Base-by-base conservation (phyloP, 2,113 vertebrate genomes). In the Salminus brasiliensis region DNA sequence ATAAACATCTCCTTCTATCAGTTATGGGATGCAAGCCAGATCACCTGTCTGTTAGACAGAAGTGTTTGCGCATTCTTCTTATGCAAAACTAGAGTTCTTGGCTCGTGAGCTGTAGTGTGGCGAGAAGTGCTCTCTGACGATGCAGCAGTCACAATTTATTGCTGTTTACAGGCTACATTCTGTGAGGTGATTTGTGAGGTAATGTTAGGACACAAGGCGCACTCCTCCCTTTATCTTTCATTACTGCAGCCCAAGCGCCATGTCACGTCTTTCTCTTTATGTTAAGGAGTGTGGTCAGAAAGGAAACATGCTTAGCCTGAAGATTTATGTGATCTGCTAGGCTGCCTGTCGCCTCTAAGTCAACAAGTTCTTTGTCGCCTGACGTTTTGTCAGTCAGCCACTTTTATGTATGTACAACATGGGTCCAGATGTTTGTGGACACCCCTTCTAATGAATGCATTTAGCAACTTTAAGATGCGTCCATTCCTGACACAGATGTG, bases 161-260 rank as follows among this genome's bases (percentile, higher is more conserved):
- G 32, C 52, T 39, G 49, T 57, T 57, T 57, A 39, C 16, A 11
- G 5, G 6, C 69, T 39, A 3, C 21, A 55, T 72, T 16, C 15
- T 62, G 10, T 0, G 6, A 39, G 29, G 15, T 9, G 13, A 36
- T 21, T n/a, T 36, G 8, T 53, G 10, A 68, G 34, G 63, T 4
- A 27, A 67, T 10, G n/a, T 67, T 7, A 39, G 62, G 39, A 73
- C 71, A 73, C 73, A 25, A 16, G 32, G 10, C 29, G 2, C 30
- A 9, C 16, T 65, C 32, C 15, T 13, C 5, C 25, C n/a, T n/a
- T 76, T 47, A n/a, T 13, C 47, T 39, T 36, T 76, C 21, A 67
- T 53, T 41, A 32, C 32, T 41, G 62, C 47, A 67, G 27, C 47
- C 23, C 63, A 62, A 74, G 57, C 72, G 47, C 60, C 63, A 74